Base-by-base conservation (phyloP, 2,797 vertebrate genomes). In the Argentina silus region DNA sequence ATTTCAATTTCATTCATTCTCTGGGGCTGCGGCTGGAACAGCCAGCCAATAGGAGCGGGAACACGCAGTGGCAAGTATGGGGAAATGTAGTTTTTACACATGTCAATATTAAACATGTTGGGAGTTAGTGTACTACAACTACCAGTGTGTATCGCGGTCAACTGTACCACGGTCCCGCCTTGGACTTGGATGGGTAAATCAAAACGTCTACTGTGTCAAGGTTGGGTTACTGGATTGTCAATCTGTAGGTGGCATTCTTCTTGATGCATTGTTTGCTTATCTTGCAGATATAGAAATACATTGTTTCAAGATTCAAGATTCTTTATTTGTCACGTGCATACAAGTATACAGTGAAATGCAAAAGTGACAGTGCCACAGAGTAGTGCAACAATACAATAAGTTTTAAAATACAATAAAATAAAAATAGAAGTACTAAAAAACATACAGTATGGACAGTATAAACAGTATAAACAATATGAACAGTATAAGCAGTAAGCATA, bases 1-100 rank as follows among this genome's bases (percentile, higher is more conserved):
- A 94, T 95, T 95, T 94, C 94, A 93, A 95, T 96, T 96, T 95
- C 95, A 96, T 96, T 96, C 95, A 96, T 96, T 96, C 95, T 95
- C 93, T 91, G 92, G 93, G 94, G 94, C 94, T 96, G 94, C 95
- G 95, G 93, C 93, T 94, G 94, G 76, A 90, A 89, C 82, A 70
- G 75, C 51, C 87, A 90, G 87, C 95, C 95, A 96, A 96, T 96
- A 78, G 86, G 86, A 93, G 90, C 78, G 83, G 85, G 85, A 89
- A 84, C 89, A 84, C 83, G 83, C 78, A 11, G 83, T 90, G 86
- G 84, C 86, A 87, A 78, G 75, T 85, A 89, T 84, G 77, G 95
- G 95, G 95, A 95, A 89, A 90, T 90, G 95, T 94, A 95, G 96
- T 96, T 89, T 91, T 89, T 86, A 80, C 71, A 76, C 84, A 74